These are phyloP conservation scores for Dryomyza anilis DNA, from an alignment of 2,888 invertebrate genomes.

Conservation along the genomic window DNA sequence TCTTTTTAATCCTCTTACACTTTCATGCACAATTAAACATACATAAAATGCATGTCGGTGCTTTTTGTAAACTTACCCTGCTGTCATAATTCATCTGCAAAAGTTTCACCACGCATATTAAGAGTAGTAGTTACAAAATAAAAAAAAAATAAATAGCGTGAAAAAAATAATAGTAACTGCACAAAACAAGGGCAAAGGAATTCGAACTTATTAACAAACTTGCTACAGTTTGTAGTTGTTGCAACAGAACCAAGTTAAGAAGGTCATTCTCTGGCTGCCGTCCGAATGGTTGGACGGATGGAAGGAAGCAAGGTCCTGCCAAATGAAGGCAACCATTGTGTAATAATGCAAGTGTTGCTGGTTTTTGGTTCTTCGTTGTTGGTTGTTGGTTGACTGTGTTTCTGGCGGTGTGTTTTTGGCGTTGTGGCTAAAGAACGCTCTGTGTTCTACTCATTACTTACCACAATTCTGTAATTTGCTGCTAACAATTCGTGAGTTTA, in stretches of 20 bases:
- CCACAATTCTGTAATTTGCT: conserved; percentile 19
- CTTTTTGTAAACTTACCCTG: too few relatives aligned
- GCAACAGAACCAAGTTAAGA: background rate
- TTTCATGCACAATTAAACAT: too few relatives aligned
- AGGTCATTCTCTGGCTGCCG: too few relatives aligned
- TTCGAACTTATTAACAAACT: conserved; percentile 14
- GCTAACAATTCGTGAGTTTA: conserved; percentile 36
- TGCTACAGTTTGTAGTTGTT: background rate
- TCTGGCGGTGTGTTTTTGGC: too few relatives aligned
- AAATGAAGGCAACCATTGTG: too few relatives aligned
- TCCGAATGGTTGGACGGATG: too few relatives aligned
- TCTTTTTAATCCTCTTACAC: too few relatives aligned
- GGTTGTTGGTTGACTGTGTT: too few relatives aligned
- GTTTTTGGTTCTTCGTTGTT: background rate
- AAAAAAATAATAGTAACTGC: background rate
- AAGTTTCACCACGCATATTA: conserved; percentile 2
- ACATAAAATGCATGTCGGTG: too few relatives aligned
- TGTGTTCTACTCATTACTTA: conserved; percentile 15
- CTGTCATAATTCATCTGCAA: conserved; percentile 14
- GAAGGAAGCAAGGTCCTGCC: too few relatives aligned
- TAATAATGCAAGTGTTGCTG: background rate
- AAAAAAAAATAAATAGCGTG: background rate
- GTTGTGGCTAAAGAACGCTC: background rate
- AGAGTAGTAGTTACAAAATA: background rate
- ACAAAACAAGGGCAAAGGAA: background rate